Conservation (phyloP, 2,113 vertebrate species). For the Geothlypis trichas region DNA sequence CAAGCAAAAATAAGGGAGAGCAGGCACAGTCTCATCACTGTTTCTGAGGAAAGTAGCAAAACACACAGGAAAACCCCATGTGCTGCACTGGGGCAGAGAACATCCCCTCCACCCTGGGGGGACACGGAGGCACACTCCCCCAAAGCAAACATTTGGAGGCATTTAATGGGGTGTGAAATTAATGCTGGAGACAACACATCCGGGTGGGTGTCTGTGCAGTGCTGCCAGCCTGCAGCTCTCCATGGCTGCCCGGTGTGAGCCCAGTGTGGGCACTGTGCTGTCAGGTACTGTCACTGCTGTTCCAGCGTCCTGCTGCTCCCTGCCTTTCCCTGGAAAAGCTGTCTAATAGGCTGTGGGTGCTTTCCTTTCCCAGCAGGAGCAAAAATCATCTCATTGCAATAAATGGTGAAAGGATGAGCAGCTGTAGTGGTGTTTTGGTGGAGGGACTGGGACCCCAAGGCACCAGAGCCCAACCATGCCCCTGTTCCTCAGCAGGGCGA, state of each 20-base stretch:
- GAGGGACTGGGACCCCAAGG: neutral
- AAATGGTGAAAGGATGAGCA: neutral
- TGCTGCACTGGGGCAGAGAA: fast-evolving
- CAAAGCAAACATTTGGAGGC: neutral
- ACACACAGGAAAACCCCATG: fast-evolving
- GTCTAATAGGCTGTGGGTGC: neutral
- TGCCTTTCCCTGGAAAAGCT: neutral
- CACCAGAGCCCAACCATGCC: neutral
- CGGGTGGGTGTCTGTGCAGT: neutral
- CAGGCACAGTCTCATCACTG: neutral
- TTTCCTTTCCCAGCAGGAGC: neutral
- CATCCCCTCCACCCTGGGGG: neutral
- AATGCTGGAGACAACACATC: neutral
- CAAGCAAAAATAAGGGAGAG: neutral
- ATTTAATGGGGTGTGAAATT: neutral
- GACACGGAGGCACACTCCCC: neutral
- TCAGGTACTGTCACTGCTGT: neutral
- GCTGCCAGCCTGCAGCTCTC: neutral
- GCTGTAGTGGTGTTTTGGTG: neutral
- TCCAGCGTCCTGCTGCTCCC: neutral
- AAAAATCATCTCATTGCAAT: neutral
- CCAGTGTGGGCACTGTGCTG: fast-evolving
- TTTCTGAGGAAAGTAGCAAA: neutral
- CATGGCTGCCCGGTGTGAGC: fast-evolving
- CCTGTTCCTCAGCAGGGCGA: neutral